phyloP scores from a whole-genome alignment of 2,888 invertebrate genomes.

The Theretra japonica region DNA sequence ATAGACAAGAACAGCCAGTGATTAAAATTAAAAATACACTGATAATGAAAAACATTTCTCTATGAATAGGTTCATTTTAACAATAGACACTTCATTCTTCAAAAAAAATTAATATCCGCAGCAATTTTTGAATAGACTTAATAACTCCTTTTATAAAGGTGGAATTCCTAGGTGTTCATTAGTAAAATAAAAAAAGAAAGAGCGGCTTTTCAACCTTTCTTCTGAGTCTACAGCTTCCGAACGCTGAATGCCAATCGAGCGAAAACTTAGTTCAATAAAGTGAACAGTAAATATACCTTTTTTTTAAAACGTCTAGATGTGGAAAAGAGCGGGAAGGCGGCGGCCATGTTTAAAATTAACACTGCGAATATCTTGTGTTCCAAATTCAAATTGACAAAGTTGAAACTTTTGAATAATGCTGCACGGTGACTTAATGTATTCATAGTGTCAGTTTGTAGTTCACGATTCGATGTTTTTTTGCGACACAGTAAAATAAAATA shows the following conservation, averaged over 20 bases:
- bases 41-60: not conserved
- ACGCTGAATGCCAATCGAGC: slow-evolving; percentile 15
- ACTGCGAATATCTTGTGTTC: no score
- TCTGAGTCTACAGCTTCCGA: slow-evolving; percentile 5
- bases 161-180: slow-evolving; percentile 21
- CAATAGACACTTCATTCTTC: not conserved
- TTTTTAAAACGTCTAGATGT: not conserved
- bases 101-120: slow-evolving; percentile 6
- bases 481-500: no score
- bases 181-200: slow-evolving; percentile 17
- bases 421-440: no score
- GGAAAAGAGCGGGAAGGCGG: not conserved
- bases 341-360: not conserved
- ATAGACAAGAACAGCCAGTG: no score
- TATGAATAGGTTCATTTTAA: not conserved
- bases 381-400: no score
- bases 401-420: no score
- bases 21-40: not conserved
- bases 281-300: slow-evolving; percentile 14
- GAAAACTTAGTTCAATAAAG: slow-evolving; percentile 11
- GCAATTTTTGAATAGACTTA: slow-evolving; percentile 1
- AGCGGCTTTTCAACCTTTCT: slow-evolving; percentile 7
- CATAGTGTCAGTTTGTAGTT: no score
- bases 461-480: no score
- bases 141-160: not conserved